phyloP scores from a whole-genome alignment of 1,140 invertebrate species.

The Glomeris maerens region DNA sequence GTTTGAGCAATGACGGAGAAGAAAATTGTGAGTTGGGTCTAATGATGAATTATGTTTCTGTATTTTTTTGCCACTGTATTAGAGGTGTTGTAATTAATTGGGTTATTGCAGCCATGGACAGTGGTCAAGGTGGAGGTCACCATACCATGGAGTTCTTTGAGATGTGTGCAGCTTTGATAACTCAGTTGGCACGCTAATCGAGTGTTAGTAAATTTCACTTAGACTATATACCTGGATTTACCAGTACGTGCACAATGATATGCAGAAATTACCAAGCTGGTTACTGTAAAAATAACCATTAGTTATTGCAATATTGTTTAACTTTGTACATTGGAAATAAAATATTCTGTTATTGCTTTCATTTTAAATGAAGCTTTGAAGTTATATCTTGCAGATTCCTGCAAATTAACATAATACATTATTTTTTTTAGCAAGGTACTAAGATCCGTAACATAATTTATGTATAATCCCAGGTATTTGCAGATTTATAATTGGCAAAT shows the following conservation, averaged over 20 bases:
- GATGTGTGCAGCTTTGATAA: conserved; percentile 97
- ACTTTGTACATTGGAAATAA: not conserved
- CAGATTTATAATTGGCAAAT: too few relatives aligned
- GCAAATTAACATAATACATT: too few relatives aligned
- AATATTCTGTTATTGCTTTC: not conserved
- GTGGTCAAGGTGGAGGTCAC: conserved; percentile 40
- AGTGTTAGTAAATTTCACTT: conserved; percentile 4
- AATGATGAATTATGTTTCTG: too few relatives aligned
- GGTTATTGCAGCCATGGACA: not conserved
- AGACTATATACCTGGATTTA: not conserved
- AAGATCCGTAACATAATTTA: too few relatives aligned
- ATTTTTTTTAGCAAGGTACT: too few relatives aligned
- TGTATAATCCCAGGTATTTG: too few relatives aligned
- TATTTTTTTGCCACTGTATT: too few relatives aligned
- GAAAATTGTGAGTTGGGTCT: too few relatives aligned
- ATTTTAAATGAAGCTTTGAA: not conserved
- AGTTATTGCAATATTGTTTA: too few relatives aligned
- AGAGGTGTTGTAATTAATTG: too few relatives aligned
- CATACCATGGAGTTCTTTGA: conserved; percentile 99
- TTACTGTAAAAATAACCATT: too few relatives aligned
- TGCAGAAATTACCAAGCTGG: too few relatives aligned
- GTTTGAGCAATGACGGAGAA: conserved; percentile 45
- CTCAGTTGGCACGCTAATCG: conserved; percentile 79
- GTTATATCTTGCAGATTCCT: not conserved
- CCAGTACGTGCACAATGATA: not conserved